phyloP scores from a whole-genome alignment of 35 echinoderm and acorn worm species.

The Chiridota heheva region DNA sequence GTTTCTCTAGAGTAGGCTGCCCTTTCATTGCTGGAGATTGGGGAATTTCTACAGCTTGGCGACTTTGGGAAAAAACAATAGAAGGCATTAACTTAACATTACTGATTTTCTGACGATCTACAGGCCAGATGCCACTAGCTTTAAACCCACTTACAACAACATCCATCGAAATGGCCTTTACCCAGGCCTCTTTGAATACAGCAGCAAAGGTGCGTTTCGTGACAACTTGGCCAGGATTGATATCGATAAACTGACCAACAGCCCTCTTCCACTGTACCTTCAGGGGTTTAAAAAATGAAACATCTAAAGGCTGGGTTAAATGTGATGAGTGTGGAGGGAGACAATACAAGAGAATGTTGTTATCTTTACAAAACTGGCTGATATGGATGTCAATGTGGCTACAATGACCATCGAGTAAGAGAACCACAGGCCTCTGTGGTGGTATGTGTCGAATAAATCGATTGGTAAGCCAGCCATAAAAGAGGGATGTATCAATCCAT shows the following conservation, averaged over 20 bases:
- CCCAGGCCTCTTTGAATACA: neutral
- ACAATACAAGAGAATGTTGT: constrained; percentile 25
- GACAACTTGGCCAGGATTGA: constrained; percentile 2
- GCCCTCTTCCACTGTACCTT: neutral
- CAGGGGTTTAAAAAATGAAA: neutral
- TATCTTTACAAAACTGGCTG: constrained; percentile 15
- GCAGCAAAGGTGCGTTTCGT: neutral
- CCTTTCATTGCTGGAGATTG: no score
- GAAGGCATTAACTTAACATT: no score
- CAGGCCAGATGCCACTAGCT: neutral
- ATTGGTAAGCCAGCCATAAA: constrained; percentile 7
- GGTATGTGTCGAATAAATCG: constrained; percentile 16
- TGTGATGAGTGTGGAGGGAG: constrained; percentile 13
- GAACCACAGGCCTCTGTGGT: neutral
- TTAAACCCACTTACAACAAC: neutral
- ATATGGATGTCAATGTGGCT: neutral
- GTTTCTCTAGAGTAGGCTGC: no score
- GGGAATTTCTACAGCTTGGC: no score
- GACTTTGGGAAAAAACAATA: no score
- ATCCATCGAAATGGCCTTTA: neutral
- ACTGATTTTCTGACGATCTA: no score
- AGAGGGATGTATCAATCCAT: constrained; percentile 9
- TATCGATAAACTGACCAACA: neutral
- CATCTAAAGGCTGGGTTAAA: constrained; percentile 22
- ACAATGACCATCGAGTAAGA: constrained; percentile 11